Base-by-base conservation (phyloP, 2,113 vertebrate genomes). In the Oceanites oceanicus region DNA sequence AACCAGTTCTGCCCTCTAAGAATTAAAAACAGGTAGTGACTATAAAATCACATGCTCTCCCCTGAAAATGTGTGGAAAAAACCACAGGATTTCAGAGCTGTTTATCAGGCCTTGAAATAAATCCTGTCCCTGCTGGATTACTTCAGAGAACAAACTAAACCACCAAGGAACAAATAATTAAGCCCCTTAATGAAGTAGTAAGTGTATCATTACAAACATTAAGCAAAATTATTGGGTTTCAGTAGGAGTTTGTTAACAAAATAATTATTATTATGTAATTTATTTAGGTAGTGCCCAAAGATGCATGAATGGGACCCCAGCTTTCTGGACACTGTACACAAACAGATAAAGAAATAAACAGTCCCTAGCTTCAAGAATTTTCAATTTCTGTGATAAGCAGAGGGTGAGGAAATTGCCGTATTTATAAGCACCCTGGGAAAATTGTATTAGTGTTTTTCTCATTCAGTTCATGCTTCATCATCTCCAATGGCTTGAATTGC, bases 131-230 rank as follows among this genome's bases (percentile, higher is more conserved):
- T 83, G 44, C 40, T 70, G 34, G 34, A 68, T 88, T 86, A 73
- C 18, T 66, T 90, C 85, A 81, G 49, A 72, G 62, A 90, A 79
- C 56, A 85, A 72, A 73, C 30, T 65, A 93, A 94, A 76, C 29
- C 67, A 83, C 73, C 55, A 88, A 49, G 67, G 62, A 94, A 75
- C 34, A 95, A 93, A 90, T 73, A 92, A 86, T 92, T 82, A 91
- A 92, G 67, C 17, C 55, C 38, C 67, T 79, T 88, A 91, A 91
- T 53, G 66, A 74, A 85, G 52, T 9, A 61, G 15, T 47, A 84
- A 89, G n/a, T 45, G 12, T 58, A 84, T 72, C n/a, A 65, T 70
- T 76, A 90, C 13, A 92, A 61, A 85, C 11, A 80, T 82, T 74
- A 85, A 68, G 77, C 40, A 82, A 82, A 93, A 94, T 82, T 49